These are phyloP conservation scores for Mesochorus sp. DNA, from an alignment of 2,888 invertebrate genomes.

Conservation along the genomic window DNA sequence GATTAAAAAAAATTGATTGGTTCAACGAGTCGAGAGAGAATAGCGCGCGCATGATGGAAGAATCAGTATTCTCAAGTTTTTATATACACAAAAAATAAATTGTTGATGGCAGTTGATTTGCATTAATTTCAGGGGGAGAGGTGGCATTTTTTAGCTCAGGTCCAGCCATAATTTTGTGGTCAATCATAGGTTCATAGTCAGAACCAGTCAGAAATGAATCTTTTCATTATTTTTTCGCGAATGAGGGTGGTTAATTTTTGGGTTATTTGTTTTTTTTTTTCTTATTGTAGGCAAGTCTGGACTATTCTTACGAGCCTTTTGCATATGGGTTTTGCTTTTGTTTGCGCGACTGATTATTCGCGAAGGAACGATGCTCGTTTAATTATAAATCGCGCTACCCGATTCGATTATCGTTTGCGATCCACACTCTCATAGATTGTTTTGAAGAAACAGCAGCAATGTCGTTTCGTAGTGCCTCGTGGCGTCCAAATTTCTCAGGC, in stretches of 20 bases:
- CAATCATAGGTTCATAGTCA: too few relatives aligned
- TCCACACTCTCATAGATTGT: conserved; percentile 85
- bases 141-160: too few relatives aligned
- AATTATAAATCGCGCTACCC: conserved; percentile 11
- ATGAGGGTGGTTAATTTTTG: too few relatives aligned
- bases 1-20: conserved; percentile 55
- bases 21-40: neutral
- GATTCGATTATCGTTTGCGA: too few relatives aligned
- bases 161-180: too few relatives aligned
- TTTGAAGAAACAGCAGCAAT: conserved; percentile 94
- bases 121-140: conserved; percentile 25
- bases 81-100: conserved; percentile 54
- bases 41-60: conserved; percentile 31
- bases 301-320: too few relatives aligned
- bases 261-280: too few relatives aligned
- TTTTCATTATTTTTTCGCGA: too few relatives aligned
- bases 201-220: neutral
- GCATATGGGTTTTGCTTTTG: too few relatives aligned
- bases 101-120: conserved; percentile 53
- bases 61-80: conserved; percentile 41
- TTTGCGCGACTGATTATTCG: neutral
- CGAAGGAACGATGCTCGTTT: conserved; percentile 26
- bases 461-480: conserved; percentile 99
- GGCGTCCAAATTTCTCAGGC: conserved; percentile 95
- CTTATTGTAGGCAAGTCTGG: too few relatives aligned